A percentile compares a stretch with the other conserved stretches of the same genome.
phyloP scores from a whole-genome alignment of 2,797 vertebrate species.

The Pitangus sulphuratus region DNA sequence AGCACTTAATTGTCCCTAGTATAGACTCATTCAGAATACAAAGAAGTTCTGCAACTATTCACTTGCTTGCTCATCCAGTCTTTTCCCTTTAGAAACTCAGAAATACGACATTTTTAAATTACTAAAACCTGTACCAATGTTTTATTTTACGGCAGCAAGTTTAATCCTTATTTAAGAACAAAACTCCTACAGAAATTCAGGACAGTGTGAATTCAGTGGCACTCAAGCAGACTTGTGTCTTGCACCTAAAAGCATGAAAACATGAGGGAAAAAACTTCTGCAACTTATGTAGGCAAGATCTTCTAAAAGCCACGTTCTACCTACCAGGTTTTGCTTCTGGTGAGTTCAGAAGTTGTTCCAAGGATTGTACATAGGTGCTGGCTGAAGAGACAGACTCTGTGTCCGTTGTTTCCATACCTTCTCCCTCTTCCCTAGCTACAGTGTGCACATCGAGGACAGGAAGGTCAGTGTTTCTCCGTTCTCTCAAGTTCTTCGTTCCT shows the following conservation, averaged over 20 bases:
- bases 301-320: conserved; percentile 36
- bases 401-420: conserved; percentile 97
- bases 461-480: conserved; percentile 81
- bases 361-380: conserved; percentile 79
- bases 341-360: conserved; percentile 92
- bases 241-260: background rate
- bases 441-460: conserved; percentile 84
- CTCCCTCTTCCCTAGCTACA: conserved; percentile 90
- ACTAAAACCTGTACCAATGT: background rate
- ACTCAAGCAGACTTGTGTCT: background rate
- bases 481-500: conserved; percentile 77
- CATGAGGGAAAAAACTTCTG: background rate
- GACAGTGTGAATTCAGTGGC: background rate
- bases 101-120: background rate
- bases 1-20: background rate
- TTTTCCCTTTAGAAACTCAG: background rate
- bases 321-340: conserved; percentile 84
- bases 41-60: background rate
- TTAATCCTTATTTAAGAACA: background rate
- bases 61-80: background rate
- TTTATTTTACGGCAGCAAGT: background rate
- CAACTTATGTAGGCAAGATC: background rate
- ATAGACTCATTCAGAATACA: background rate
- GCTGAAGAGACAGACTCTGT: conserved; percentile 84
- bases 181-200: background rate